These are phyloP conservation scores for Pseudolycoriella hygida DNA, from an alignment of 2,888 invertebrate species.

Conservation along the genomic window DNA sequence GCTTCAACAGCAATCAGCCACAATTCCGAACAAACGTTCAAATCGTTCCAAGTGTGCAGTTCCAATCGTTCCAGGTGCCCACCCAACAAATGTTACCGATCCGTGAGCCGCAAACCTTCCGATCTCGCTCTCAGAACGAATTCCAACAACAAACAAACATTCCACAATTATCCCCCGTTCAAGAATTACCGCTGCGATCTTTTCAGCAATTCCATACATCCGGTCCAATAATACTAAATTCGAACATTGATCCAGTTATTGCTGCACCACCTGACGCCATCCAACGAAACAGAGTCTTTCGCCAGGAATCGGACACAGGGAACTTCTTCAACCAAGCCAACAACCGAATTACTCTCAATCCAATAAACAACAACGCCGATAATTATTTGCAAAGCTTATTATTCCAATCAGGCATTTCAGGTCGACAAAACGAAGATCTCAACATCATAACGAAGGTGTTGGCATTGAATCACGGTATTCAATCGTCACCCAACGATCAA, in stretches of 20 bases:
- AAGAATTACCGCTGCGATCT: constrained; percentile 6
- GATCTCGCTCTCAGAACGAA: constrained; percentile 1
- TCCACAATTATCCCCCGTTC: constrained; percentile 5
- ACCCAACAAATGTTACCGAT: constrained; percentile 5
- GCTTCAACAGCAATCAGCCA: background rate
- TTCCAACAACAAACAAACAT: constrained; percentile 1
- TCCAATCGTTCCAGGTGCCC: constrained; percentile 13
- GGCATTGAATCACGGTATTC: constrained; percentile 57
- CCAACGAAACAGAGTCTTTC: constrained; percentile 30
- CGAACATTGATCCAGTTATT: constrained; percentile 17
- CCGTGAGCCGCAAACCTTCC: constrained; percentile 2
- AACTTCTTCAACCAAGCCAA: constrained; percentile 36
- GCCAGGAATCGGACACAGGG: constrained; percentile 38
- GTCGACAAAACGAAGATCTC: constrained; percentile 48
- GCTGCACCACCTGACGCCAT: constrained; percentile 15
- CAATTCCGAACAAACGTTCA: constrained; percentile 15
- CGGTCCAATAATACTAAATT: constrained; percentile 11
- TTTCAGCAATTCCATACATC: constrained; percentile 4
- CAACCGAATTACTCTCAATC: constrained; percentile 1
- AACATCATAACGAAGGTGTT: constrained; percentile 68
- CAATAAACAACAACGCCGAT: constrained; percentile 4
- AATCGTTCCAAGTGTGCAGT: constrained; percentile 24
- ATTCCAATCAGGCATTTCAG: constrained; percentile 41
- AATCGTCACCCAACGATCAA: background rate
- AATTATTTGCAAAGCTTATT: constrained; percentile 45